These are phyloP conservation scores for Lottia gigantea DNA, from an alignment of 2,888 invertebrate genomes.

Conservation along the genomic window DNA sequence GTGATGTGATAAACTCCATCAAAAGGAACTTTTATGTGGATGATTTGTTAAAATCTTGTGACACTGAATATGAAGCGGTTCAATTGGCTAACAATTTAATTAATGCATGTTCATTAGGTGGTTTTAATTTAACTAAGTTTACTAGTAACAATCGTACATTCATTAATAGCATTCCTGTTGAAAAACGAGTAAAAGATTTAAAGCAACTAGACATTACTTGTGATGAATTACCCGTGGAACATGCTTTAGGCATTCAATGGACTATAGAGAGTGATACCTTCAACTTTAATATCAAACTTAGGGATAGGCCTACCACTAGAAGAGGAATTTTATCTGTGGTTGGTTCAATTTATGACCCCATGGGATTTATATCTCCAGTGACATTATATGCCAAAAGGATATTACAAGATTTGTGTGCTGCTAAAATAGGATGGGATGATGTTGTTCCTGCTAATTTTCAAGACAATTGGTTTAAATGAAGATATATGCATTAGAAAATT, in stretches of 20 bases:
- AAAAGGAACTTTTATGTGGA: constrained; percentile 13
- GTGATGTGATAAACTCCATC: background rate
- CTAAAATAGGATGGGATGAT: constrained; percentile 14
- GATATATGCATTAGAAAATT: background rate
- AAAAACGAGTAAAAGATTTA: constrained; percentile 5
- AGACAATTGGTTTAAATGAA: constrained; percentile 10
- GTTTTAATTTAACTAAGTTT: constrained; percentile 8
- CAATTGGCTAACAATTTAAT: constrained; percentile 1
- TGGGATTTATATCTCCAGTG: constrained; percentile 19
- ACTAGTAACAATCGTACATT: constrained; percentile 7
- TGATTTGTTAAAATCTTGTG: constrained; percentile 12
- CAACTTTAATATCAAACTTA: background rate
- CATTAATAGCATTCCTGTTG: constrained; percentile 7
- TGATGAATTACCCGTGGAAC: constrained; percentile 17
- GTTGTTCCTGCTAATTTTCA: constrained; percentile 2
- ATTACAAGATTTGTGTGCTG: background rate
- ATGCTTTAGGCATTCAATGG: constrained; percentile 10
- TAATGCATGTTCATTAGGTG: background rate
- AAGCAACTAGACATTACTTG: constrained; percentile 4
- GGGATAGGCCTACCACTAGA: background rate
- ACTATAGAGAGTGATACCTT: constrained; percentile 4
- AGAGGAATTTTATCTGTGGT: constrained; percentile 15
- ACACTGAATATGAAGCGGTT: constrained; percentile 10
- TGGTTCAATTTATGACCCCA: constrained; percentile 11
- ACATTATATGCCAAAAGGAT: constrained; percentile 11